Evolutionary conservation across 2,113 vertebrate species (phyloP), one percentile per base, ranked within the genome.

Genomic region (Austrofundulus limnaeus): DNA sequence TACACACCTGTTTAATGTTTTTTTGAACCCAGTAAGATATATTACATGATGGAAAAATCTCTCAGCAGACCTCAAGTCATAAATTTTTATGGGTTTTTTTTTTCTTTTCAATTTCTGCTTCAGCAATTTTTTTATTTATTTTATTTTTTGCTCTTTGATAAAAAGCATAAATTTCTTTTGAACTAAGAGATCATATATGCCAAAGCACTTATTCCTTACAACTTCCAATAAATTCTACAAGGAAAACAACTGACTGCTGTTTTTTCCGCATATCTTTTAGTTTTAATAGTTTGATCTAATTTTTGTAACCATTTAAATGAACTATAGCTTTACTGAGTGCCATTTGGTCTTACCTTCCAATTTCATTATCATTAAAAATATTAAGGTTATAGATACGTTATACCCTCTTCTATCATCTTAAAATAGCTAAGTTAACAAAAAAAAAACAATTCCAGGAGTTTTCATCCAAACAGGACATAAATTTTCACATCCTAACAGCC

Each of bases 401-500:
- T 5, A 34, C 10, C 19, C 17, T 37, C 55, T 38, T 39, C 53
- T 56, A 38, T 69, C 38, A 37, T 38, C 12, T 49, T 13, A 25
- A 51, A 28, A 59, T 31, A 60, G 78, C 73, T 73, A 72, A 82
- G 72, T 42, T 51, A 34, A 70, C 58, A 69, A 62, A 68, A 64
- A 2, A 15, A 3, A 1, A 53, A 48, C 56, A 0, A 38, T 74
- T 82, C 52, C 53, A 54, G n/a, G 37, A 51, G 48, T 61, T 63
- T 31, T 24, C 6, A 17, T 75, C 64, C 75, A 80, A 75, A 56
- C 1, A 11, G 56, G 41, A 24, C 72, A 78, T 77, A 69, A n/a
- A 79, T 86, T 66, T n/a, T 79, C 72, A 52, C 54, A 61, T 60
- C 38, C 19, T 63, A 38, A 62, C 66, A 72, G 76, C 74, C 76